Base-by-base conservation (phyloP, 2,888 invertebrate genomes). In the Troilus luridus region DNA sequence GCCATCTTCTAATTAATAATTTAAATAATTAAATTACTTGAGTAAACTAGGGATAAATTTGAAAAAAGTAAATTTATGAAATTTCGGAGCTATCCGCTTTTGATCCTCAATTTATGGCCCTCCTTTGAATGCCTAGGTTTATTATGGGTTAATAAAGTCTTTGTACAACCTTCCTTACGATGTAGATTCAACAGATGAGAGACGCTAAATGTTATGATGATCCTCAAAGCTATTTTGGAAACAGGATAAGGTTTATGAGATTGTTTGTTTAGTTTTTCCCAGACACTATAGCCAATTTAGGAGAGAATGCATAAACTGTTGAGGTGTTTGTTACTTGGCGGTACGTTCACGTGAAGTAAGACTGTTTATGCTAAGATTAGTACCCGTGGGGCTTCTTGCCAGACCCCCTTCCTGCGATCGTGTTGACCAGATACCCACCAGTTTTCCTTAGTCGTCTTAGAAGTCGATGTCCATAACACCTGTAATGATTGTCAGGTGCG, bases 241-340 rank as follows among this genome's bases (percentile, higher is more conserved):
- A 14, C 64, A 27, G 41, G 72, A 77, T 77, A 77, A 77, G 72
- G 41, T 77, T 77, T 41, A 77, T 77, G 72, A 41, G 17, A 41
- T 77, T 77, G 72, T 72, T 72, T 17, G 72, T 17, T 24, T 14
- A 6, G 5, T 67, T 24, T 41, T 27, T 27, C 12, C 9, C 41
- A 17, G 9, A 0, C 7, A 77, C 9, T 8, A 6, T 8, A 19
- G 72, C 72, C 27, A 77, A 77, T 41, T 77, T 19, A 77, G 41
- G 72, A 27, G 41, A 17, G 41, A 77, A 77, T 77, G 72, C 72
- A 77, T 77, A 77, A 77, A 77, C 72, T 77, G 72, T 77, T 77
- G 27, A 77, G 41, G 72, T 77, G 72, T 77, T 77, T 77, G 72
- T 41, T 77, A 77, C 27, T 77, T 77, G 72, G 72, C 72, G 72